These are phyloP conservation scores for Crocallis elinguaria DNA, from an alignment of 2,888 invertebrate genomes.

Conservation along the genomic window DNA sequence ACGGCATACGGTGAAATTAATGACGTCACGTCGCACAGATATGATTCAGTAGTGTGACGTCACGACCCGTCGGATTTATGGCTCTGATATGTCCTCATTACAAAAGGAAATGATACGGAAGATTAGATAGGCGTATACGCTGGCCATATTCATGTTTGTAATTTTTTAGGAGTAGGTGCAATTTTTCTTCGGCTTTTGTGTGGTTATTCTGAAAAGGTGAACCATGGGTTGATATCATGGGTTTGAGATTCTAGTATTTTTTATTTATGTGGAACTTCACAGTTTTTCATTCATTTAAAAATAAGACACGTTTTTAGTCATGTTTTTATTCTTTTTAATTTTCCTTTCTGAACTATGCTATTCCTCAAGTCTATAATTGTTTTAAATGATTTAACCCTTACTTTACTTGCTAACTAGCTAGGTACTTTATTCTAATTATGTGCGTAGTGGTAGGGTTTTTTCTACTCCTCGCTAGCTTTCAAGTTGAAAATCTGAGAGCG, in stretches of 20 bases:
- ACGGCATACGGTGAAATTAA: constrained; percentile 56
- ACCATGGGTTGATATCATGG: neutral
- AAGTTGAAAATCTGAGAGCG: too few relatives aligned
- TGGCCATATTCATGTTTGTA: constrained; percentile 24
- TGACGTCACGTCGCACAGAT: constrained; percentile 63
- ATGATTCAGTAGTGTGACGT: constrained; percentile 56
- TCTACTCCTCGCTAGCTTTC: too few relatives aligned
- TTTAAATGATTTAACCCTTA: too few relatives aligned
- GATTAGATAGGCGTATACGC: constrained; percentile 35
- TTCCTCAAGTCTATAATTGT: too few relatives aligned
- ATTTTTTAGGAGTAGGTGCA: constrained; percentile 24
- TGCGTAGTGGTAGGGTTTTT: too few relatives aligned
- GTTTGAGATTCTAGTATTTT: neutral
- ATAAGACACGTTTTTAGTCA: too few relatives aligned
- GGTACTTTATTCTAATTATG: too few relatives aligned
- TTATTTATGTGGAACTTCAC: neutral
- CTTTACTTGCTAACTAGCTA: too few relatives aligned
- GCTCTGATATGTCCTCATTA: constrained; percentile 52
- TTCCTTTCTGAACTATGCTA: too few relatives aligned
- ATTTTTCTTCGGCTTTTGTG: constrained; percentile 28
- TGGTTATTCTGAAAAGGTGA: constrained; percentile 7
- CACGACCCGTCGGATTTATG: constrained; percentile 48
- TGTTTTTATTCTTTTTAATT: too few relatives aligned
- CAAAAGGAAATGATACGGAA: constrained; percentile 46
- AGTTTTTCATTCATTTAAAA: too few relatives aligned